These are phyloP conservation scores for Muricea muricata DNA, from an alignment of 92 coral and sea anemone genomes.

Conservation along the genomic window DNA sequence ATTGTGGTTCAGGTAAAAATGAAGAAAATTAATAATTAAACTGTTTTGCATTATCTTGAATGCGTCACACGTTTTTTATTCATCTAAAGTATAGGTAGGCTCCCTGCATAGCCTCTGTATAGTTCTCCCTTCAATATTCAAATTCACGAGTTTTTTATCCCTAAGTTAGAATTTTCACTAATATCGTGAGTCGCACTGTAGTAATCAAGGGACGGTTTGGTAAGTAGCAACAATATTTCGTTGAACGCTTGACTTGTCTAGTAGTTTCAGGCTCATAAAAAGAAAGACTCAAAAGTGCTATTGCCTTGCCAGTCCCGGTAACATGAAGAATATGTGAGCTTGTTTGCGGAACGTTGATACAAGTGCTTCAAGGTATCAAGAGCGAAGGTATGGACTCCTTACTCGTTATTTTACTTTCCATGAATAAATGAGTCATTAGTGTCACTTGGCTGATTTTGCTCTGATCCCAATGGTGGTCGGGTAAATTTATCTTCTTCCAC, in stretches of 20 bases:
- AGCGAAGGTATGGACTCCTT: neutral
- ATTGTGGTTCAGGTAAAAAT: too few relatives aligned
- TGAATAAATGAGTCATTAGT: conserved; percentile 66
- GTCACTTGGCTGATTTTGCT: conserved; percentile 55
- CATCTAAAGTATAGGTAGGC: too few relatives aligned
- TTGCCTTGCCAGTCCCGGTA: conserved; percentile 68
- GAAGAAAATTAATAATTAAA: too few relatives aligned
- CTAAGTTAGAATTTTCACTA: too few relatives aligned
- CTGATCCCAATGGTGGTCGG: conserved; percentile 64
- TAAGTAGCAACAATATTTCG: conserved; percentile 62
- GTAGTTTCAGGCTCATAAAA: conserved; percentile 65
- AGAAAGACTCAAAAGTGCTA: conserved; percentile 55
- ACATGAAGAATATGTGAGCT: conserved; percentile 41
- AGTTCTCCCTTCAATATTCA: too few relatives aligned
- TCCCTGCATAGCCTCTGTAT: too few relatives aligned
- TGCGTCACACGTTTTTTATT: too few relatives aligned
- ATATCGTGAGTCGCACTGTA: too few relatives aligned
- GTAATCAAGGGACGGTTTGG: conserved; percentile 61
- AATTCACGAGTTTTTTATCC: too few relatives aligned
- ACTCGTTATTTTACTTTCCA: conserved; percentile 29
- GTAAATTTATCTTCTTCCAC: conserved; percentile 46
- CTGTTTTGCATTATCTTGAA: too few relatives aligned
- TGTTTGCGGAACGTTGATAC: neutral
- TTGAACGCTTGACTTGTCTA: conserved; percentile 45
- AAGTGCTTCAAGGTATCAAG: neutral